These are phyloP conservation scores for Ursus arctos DNA, from an alignment of 2,113 vertebrate species.

Conservation along the genomic window DNA sequence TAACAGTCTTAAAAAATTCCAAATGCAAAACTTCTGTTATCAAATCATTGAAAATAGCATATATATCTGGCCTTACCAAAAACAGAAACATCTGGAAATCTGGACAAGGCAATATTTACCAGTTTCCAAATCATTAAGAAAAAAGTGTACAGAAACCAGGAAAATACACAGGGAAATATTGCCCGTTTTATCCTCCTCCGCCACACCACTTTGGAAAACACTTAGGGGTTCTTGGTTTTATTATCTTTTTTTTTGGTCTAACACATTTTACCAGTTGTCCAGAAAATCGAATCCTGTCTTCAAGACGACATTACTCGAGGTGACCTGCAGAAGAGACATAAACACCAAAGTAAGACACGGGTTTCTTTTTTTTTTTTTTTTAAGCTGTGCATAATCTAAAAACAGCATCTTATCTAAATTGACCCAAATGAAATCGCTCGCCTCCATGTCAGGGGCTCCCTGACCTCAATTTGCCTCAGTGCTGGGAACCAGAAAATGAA, in stretches of 20 bases:
- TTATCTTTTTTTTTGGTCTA: neutral
- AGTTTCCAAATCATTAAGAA: slow-evolving; percentile 83
- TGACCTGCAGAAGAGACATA: slow-evolving; percentile 88
- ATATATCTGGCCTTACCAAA: slow-evolving; percentile 84
- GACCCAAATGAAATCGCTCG: slow-evolving; percentile 61
- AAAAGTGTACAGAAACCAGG: slow-evolving; percentile 79
- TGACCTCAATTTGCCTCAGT: slow-evolving; percentile 44
- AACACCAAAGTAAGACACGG: neutral
- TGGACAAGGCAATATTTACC: slow-evolving; percentile 86
- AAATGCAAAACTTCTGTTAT: slow-evolving; percentile 85
- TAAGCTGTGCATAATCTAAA: slow-evolving; percentile 32
- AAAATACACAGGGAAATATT: slow-evolving; percentile 72
- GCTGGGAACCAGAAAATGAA: neutral
- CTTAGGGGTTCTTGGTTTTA: slow-evolving; percentile 63
- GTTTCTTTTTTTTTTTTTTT: neutral
- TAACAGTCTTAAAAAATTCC: slow-evolving; percentile 79
- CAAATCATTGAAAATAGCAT: slow-evolving; percentile 84
- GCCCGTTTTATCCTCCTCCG: slow-evolving; percentile 49
- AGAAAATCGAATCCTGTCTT: slow-evolving; percentile 99
- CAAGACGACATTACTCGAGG: slow-evolving; percentile 93
- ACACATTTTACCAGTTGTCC: slow-evolving; percentile 96
- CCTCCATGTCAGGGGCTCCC: neutral
- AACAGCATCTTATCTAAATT: slow-evolving; percentile 64
- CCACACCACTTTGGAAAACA: slow-evolving; percentile 54
- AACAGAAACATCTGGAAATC: slow-evolving; percentile 70